A percentile compares a stretch with the other conserved stretches of the same genome.
phyloP scores from a whole-genome alignment of 1,140 invertebrate species.

The Monomorium pharaonis region DNA sequence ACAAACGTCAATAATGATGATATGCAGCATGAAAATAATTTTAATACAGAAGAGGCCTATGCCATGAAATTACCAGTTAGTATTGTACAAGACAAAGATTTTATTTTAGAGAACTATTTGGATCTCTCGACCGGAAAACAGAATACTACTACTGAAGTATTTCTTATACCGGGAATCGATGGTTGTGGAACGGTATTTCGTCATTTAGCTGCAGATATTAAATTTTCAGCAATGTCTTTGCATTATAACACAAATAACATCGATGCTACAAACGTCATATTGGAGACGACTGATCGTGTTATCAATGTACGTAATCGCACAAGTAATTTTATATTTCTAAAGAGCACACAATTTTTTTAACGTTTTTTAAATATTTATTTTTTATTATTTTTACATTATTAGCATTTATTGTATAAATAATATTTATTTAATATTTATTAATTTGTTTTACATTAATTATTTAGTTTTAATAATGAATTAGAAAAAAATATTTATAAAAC shows the following conservation, averaged over 20 bases:
- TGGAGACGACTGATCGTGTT: neutral
- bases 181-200: neutral
- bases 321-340: neutral
- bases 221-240: neutral
- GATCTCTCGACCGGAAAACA: neutral
- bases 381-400: too few species aligned
- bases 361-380: too few species aligned
- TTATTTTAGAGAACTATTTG: neutral
- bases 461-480: too few species aligned
- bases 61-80: neutral
- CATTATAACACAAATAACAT: neutral
- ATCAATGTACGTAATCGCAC: neutral
- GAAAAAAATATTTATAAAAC: too few species aligned
- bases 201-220: neutral
- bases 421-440: too few species aligned
- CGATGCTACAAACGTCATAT: neutral
- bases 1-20: neutral
- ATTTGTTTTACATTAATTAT: neutral
- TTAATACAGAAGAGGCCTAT: neutral
- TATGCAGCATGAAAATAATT: neutral
- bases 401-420: too few species aligned
- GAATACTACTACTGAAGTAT: neutral
- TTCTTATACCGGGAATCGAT: neutral
- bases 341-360: too few species aligned
- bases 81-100: neutral